Evolutionary conservation across 2,113 vertebrate species (phyloP).

Genomic region (Cyphotilapia sp.): DNA sequence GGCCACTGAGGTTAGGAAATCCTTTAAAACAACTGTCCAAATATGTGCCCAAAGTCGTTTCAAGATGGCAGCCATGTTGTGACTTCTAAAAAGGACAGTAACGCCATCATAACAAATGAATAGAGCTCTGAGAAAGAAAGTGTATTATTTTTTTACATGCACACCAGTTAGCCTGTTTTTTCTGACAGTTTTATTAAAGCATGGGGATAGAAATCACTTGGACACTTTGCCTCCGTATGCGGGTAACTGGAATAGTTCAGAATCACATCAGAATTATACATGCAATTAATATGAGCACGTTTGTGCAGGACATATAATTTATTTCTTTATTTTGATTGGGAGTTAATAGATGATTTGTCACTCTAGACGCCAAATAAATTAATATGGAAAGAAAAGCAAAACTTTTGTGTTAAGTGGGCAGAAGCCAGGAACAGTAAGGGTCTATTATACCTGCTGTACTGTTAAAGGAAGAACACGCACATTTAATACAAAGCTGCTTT

Average conservation of each 20-base stretch:
- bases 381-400: neutral
- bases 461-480: neutral
- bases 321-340: neutral
- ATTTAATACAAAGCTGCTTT: neutral
- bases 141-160: neutral
- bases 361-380: neutral
- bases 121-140: neutral
- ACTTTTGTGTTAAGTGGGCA: neutral
- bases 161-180: neutral
- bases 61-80: neutral
- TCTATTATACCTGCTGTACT: neutral
- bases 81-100: neutral
- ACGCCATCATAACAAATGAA: neutral
- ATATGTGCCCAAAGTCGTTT: neutral
- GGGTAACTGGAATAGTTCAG: neutral
- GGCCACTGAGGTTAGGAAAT: neutral
- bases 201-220: neutral
- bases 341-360: neutral
- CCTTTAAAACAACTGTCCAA: neutral
- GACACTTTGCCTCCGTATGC: neutral
- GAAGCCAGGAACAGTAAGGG: neutral
- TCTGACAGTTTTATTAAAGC: neutral
- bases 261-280: neutral
- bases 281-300: neutral
- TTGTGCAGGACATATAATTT: neutral